Evolutionary conservation across 1,140 invertebrate genomes (phyloP).

Genomic region (Adoxophyes honmai): DNA sequence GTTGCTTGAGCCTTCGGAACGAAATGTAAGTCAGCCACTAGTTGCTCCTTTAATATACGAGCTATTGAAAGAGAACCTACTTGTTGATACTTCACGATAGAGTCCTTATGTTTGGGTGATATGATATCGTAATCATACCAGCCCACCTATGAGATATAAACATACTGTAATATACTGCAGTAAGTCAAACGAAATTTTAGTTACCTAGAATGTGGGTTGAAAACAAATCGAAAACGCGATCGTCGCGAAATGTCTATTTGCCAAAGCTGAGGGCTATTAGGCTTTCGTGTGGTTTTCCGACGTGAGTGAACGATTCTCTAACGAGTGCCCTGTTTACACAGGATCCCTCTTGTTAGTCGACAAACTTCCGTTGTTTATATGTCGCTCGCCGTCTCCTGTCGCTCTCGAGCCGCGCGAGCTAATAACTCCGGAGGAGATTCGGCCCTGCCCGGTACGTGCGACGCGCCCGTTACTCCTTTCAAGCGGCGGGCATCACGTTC

Average conservation of each 20-base stretch:
- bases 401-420: not conserved
- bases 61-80: too few species aligned
- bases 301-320: conserved; percentile 15
- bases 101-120: too few species aligned
- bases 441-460: not conserved
- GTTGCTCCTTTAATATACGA: too few species aligned
- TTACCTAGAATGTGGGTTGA: not conserved
- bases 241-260: conserved; percentile 11
- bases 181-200: not conserved
- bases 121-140: too few species aligned
- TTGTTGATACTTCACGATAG: too few species aligned
- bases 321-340: conserved; percentile 38
- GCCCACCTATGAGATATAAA: too few species aligned
- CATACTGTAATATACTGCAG: too few species aligned
- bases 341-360: conserved; percentile 27
- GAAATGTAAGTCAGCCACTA: too few species aligned
- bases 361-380: conserved; percentile 30
- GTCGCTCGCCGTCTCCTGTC: conserved; percentile 23
- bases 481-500: too few species aligned
- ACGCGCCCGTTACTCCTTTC: too few species aligned
- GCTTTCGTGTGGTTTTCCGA: conserved; percentile 1
- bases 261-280: conserved; percentile 8
- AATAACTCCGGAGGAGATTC: not conserved
- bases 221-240: conserved; percentile 5
- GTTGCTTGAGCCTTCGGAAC: too few species aligned